phyloP scores from a whole-genome alignment of 1,140 invertebrate species.

The Harlomillsia oculata region DNA sequence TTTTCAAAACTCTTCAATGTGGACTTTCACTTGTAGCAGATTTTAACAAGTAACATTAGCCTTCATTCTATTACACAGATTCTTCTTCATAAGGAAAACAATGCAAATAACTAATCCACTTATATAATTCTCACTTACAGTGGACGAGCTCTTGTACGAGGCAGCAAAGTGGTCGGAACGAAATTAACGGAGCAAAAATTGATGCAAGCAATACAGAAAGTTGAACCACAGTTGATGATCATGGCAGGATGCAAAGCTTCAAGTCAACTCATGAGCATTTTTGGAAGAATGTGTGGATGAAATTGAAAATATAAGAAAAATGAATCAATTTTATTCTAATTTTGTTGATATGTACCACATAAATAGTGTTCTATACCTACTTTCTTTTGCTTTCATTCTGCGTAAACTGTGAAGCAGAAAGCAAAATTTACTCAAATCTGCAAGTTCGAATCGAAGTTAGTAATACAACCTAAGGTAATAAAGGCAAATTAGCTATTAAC shows the following conservation, averaged over 20 bases:
- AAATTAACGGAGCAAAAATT: constrained; percentile 9
- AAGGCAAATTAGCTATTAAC: no score
- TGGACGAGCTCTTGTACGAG: constrained; percentile 8
- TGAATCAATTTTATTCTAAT: no score
- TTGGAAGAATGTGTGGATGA: not conserved
- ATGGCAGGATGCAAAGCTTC: constrained; percentile 6
- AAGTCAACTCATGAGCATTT: constrained; percentile 14
- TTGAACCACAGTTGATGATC: constrained; percentile 17
- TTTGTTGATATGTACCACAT: no score
- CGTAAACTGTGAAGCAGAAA: no score
- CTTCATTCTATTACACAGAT: not conserved
- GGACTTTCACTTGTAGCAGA: constrained; percentile 19
- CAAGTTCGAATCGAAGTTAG: no score
- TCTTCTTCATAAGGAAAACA: not conserved
- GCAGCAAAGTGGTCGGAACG: constrained; percentile 1
- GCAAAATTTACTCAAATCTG: no score
- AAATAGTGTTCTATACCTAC: no score
- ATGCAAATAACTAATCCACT: no score
- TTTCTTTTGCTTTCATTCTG: no score
- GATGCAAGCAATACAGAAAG: constrained; percentile 5
- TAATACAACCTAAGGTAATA: no score
- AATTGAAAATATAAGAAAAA: no score
- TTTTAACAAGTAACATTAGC: constrained; percentile 11
- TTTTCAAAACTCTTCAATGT: constrained; percentile 16
- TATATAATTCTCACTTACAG: not conserved